Percentiles rank a stretch among this genome's conserved stretches.
Conservation (phyloP, 2,888 invertebrate species). For the Anthrax anthrax region DNA sequence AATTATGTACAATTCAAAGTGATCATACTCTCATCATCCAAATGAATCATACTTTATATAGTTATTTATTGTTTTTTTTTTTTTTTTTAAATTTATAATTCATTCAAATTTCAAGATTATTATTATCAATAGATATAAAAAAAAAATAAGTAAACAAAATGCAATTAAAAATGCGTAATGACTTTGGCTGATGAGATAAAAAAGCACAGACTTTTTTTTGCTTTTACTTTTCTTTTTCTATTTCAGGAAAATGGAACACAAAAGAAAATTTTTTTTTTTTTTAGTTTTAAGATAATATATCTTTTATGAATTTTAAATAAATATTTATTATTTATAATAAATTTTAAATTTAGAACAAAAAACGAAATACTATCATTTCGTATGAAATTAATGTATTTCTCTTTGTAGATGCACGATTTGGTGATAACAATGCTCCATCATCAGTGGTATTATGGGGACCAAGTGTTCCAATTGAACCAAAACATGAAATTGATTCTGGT, state of each 20-base stretch:
- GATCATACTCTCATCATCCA: constrained; percentile 18
- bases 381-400: constrained; percentile 5
- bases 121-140: too few species aligned
- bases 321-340: constrained; percentile 5
- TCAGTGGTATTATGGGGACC: constrained; percentile 9
- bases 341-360: constrained; percentile 5
- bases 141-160: too few species aligned
- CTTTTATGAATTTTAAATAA: constrained; percentile 5
- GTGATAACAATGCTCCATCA: constrained; percentile 21
- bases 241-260: constrained; percentile 4
- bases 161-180: too few species aligned
- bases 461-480: constrained; percentile 26
- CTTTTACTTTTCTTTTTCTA: constrained; percentile 6
- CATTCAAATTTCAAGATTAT: too few species aligned
- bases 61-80: neutral
- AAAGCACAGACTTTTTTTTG: neutral
- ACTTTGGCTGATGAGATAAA: constrained; percentile 15
- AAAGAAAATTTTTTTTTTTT: constrained; percentile 7
- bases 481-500: constrained; percentile 42
- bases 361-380: constrained; percentile 13
- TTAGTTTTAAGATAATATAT: neutral
- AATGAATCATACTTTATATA: neutral
- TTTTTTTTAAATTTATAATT: neutral
- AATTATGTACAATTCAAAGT: too few species aligned
- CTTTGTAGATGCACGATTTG: constrained; percentile 28